phyloP scores from a whole-genome alignment of 2,888 invertebrate species.

The Hemaris fuciformis region DNA sequence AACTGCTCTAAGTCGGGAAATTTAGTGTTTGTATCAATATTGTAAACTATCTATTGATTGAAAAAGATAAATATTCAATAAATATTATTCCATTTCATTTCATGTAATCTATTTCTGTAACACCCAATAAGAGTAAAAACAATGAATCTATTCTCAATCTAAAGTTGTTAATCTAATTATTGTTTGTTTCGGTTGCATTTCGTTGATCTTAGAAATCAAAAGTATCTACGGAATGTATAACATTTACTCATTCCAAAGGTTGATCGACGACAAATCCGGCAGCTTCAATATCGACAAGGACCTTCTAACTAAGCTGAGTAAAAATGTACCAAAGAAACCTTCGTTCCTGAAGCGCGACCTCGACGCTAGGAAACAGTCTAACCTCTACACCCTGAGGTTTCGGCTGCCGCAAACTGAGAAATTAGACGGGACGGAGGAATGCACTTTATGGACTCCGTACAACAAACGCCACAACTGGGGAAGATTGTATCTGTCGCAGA shows the following conservation, averaged over 20 bases:
- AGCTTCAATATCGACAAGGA: conserved; percentile 94
- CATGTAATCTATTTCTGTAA: too few relatives aligned
- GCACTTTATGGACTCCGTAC: conserved; percentile 96
- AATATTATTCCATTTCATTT: too few relatives aligned
- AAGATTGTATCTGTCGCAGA: conserved; percentile 93
- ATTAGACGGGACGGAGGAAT: conserved; percentile 95
- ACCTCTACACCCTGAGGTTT: conserved; percentile 92
- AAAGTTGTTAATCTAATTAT: too few relatives aligned
- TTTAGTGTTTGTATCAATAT: too few relatives aligned
- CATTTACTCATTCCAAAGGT: conserved; percentile 73
- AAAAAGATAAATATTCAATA: too few relatives aligned
- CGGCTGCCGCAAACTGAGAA: conserved; percentile 94
- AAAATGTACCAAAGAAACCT: conserved; percentile 93
- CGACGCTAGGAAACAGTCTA: conserved; percentile 96
- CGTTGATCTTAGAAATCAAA: background rate
- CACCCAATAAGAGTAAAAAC: too few relatives aligned
- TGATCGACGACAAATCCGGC: conserved; percentile 93
- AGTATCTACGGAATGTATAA: background rate
- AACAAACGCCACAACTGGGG: conserved; percentile 95
- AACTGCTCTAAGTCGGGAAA: too few relatives aligned
- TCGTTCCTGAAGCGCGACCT: conserved; percentile 97
- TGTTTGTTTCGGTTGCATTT: too few relatives aligned
- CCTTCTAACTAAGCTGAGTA: conserved; percentile 90
- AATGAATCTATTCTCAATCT: too few relatives aligned
- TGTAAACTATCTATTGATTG: too few relatives aligned